Evolutionary conservation across 2,888 invertebrate genomes (phyloP), one percentile per base, ranked within the genome.

Genomic region (Cryptocephalus moraei): DNA sequence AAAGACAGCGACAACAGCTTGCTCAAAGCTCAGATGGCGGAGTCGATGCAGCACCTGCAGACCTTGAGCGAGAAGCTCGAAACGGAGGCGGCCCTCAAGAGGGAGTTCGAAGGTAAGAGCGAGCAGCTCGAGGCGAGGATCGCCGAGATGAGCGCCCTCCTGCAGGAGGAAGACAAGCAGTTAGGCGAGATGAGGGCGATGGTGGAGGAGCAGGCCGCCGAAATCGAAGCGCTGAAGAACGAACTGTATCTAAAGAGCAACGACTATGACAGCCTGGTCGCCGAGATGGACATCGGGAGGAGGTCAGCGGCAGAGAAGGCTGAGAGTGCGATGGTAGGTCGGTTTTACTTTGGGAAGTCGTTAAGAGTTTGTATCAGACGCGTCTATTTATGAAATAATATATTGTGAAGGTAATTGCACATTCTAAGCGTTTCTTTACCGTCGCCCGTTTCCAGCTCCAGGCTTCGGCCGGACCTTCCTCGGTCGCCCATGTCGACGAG

Each of bases 211-310:
- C 86, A 86, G 63, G 83, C 84, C 58, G 67, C 81, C 46, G 85
- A 86, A 68, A 84, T 87, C 55, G 82, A 86, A 8, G 79, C 81
- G 8, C 64, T 86, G 6, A 84, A 85, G 60, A 81, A 81, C 53
- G 81, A 84, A 60, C 69, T 86, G 50, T 76, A 72, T 43, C 74
- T 77, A 45, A 77, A 79, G 46, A 75, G 75, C 42, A 76, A 76
- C 9, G 79, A 81, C 56, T 77, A 77, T 52, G 80, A 80, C 55
- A 65, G 67, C 13, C 51, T 70, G 40, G 62, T 70, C 14, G 69
- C 69, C 8, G 67, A 71, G 60, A 58, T 70, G 52, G 68, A 69
- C 47, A 61, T 67, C 8, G 54, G 56, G 32, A 50, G 58, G 41
- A 55, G 52, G 34, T 33, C 22, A 4, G 22, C 22, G 6, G 22